Evolutionary conservation across 2,888 invertebrate genomes (phyloP).

Genomic region (Xestoiulus laeticollis): DNA sequence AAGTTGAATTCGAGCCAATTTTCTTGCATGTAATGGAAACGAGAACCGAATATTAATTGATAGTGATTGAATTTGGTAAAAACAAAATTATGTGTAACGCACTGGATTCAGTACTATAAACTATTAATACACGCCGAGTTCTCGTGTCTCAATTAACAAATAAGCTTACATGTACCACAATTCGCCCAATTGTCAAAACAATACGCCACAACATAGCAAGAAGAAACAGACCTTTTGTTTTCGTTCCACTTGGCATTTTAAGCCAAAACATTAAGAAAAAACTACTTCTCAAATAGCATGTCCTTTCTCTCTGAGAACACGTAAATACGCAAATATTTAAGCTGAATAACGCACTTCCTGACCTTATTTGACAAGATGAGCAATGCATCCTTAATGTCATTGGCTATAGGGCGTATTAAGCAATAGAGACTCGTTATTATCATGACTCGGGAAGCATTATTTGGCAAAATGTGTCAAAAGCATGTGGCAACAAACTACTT

Average conservation of each 20-base stretch:
- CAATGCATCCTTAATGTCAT: background rate
- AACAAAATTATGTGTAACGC: background rate
- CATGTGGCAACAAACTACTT: too few relatives aligned
- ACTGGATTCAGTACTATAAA: too few relatives aligned
- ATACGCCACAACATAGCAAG: too few relatives aligned
- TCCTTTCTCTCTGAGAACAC: background rate
- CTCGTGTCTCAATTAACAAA: background rate
- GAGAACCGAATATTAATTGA: background rate
- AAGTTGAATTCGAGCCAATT: background rate
- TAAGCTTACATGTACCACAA: too few relatives aligned
- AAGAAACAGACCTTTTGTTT: too few relatives aligned
- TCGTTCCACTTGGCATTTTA: too few relatives aligned
- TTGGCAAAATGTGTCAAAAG: too few relatives aligned
- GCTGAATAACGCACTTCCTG: background rate
- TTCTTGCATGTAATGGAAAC: slow-evolving; percentile 6
- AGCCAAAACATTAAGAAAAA: too few relatives aligned
- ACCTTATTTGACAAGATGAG: background rate
- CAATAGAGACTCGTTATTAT: background rate
- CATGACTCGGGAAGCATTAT: too few relatives aligned
- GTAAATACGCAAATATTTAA: background rate
- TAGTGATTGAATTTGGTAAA: background rate
- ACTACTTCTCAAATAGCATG: too few relatives aligned
- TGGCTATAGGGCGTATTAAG: background rate
- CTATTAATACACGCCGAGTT: background rate
- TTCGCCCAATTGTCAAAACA: background rate